Base-by-base conservation (phyloP, 2,888 invertebrate genomes). In the Pyrrhosoma nymphula region DNA sequence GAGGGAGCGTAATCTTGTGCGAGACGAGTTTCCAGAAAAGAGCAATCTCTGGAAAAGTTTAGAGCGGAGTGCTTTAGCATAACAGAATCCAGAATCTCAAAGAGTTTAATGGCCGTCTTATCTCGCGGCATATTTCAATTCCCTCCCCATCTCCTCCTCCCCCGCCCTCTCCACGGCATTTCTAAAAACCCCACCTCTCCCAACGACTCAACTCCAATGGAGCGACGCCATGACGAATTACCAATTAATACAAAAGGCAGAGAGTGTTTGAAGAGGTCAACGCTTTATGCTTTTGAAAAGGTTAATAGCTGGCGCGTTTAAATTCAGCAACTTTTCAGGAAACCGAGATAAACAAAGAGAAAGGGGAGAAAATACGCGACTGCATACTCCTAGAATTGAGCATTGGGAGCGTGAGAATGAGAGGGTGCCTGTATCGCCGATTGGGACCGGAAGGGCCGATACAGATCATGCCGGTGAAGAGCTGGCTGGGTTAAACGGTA, bases 11-110 rank as follows among this genome's bases (percentile, higher is more conserved):
- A 63, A 63, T 93, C 91, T 47, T 18, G 30, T 35, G 35, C 82
- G 82, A 8, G 89, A 35, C 35, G 82, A 82, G 30, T 82, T 82
- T 82, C 35, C 30, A 82, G 82, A 82, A 82, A 35, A 82, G 82
- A 82, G 82, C 82, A 82, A 82, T 82, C 82, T 82, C 82, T 82
- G 82, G 82, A 82, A 82, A 82, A 82, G 82, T 82, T 82, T 82
- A 35, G 82, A 35, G 35, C 69, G 69, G 69, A 69, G 69, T n/a
- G 82, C 82, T 82, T 82, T 82, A 82, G 82, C 82, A 82, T 82
- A 82, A 82, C 82, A 82, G 82, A 82, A 69, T 69, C 69, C 69
- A 69, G 69, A 69, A 82, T 82, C 82, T 82, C 82, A 82, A 82
- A 82, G 82, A 82, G 82, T 82, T 82, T 82, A 82, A 82, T 82